Evolutionary conservation across 2,797 vertebrate species (phyloP).

Genomic region (Xiphophorus birchmanni): DNA sequence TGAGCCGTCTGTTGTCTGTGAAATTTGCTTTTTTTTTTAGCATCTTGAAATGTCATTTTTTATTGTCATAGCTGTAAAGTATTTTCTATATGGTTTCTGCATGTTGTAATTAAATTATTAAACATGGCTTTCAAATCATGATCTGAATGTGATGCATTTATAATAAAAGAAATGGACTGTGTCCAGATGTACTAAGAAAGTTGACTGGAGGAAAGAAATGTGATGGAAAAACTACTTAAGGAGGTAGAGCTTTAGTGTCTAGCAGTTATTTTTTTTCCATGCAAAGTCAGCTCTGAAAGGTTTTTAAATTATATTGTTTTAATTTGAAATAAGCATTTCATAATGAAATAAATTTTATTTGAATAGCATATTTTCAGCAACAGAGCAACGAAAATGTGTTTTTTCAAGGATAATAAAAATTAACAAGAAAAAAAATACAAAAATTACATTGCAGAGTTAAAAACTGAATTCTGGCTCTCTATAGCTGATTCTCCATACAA

Average conservation of each 20-base stretch:
- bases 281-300: not conserved
- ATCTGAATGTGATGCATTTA: slow-evolving; percentile 12
- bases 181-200: not conserved
- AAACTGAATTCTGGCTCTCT: too few species aligned
- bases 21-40: slow-evolving; percentile 26
- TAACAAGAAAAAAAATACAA: too few species aligned
- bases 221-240: not conserved
- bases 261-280: not conserved
- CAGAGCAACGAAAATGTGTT: too few species aligned
- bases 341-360: too few species aligned
- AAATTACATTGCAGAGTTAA: too few species aligned
- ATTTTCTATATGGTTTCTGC: slow-evolving; percentile 72
- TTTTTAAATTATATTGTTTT: not conserved
- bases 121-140: slow-evolving; percentile 43
- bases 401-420: too few species aligned
- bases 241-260: not conserved
- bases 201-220: not conserved
- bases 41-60: slow-evolving; percentile 76
- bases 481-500: too few species aligned
- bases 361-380: too few species aligned
- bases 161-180: not conserved
- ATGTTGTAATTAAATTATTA: slow-evolving; percentile 79
- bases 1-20: slow-evolving; percentile 65
- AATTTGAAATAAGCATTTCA: too few species aligned
- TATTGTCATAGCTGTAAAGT: slow-evolving; percentile 68